Evolutionary conservation across 2,113 vertebrate genomes (phyloP).

Genomic region (Gymnarchus niloticus): DNA sequence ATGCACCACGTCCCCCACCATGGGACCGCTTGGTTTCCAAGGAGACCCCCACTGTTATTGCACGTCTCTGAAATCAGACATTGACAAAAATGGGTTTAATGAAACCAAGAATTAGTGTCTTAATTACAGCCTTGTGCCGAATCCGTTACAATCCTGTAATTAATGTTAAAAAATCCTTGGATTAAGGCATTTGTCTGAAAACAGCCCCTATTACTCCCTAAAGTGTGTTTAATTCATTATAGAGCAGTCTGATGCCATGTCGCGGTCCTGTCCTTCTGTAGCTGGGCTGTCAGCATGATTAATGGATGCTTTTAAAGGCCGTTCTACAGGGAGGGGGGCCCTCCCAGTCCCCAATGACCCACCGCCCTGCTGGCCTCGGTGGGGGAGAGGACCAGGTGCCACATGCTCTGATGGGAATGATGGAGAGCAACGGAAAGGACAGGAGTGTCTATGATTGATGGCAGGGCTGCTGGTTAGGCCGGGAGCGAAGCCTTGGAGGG

Average conservation of each 20-base stretch:
- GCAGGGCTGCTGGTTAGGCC: neutral
- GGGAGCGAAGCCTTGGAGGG: too few species aligned
- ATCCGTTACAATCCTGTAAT: constrained; percentile 46
- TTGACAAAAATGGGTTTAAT: constrained; percentile 42
- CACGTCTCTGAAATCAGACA: constrained; percentile 37
- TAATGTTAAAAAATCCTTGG: constrained; percentile 38
- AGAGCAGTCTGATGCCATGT: neutral
- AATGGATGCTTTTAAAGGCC: constrained; percentile 56
- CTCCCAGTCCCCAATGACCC: constrained; percentile 47
- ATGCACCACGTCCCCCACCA: neutral
- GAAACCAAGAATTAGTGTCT: constrained; percentile 50
- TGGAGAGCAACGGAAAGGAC: neutral
- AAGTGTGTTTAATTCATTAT: constrained; percentile 5
- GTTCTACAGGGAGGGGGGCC: constrained; percentile 30
- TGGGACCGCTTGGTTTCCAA: neutral
- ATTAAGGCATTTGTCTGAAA: constrained; percentile 49
- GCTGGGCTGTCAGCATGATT: constrained; percentile 51
- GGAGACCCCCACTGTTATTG: constrained; percentile 34
- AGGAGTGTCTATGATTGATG: neutral
- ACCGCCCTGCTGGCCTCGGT: constrained; percentile 34
- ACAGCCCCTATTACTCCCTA: constrained; percentile 23
- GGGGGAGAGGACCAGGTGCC: neutral
- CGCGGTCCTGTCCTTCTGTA: neutral
- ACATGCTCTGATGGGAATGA: neutral
- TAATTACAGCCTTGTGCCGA: constrained; percentile 55